Evolutionary conservation across 2,113 vertebrate species (phyloP), one percentile per base, ranked within the genome.

Genomic region (Paratilapia polleni): DNA sequence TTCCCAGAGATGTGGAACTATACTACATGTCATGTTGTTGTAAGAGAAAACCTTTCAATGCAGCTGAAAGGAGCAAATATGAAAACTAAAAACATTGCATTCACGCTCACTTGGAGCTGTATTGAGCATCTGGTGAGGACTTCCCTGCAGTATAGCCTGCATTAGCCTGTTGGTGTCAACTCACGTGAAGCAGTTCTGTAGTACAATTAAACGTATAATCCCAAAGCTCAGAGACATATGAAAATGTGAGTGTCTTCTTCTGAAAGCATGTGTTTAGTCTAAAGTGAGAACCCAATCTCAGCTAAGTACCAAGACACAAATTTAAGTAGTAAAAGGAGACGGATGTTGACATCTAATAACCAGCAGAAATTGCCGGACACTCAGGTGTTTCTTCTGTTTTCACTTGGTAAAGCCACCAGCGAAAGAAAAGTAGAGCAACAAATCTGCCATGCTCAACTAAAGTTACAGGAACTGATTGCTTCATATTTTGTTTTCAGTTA

Each of bases 21-120:
- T 20, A 34, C 43, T 49, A 1, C 57, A 4, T 54, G 38, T 84
- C 68, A 66, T 90, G 93, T 60, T 91, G 92, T 94, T 92, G 86
- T 63, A 86, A 92, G 86, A 82, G 91, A 66, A 87, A 83, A 81
- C 73, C 88, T 95, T 96, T 96, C 94, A 96, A 91, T 86, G 91
- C 43, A 10, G 77, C 84, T 82, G 57, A 92, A 86, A 96, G 88
- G 78, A 74, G 73, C 81, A 73, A 91, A 94, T 92, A 89, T 91
- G 92, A 78, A 93, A 95, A 94, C 91, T 90, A 89, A 94, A 91
- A 96, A 94, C 86, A 88, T 13, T 70, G 61, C 22, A 1, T 86
- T 85, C 66, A 1, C 14, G 78, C 88, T 90, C 94, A 88, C 87
- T 92, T 77, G 86, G 54, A 93, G 85, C 66, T 80, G 89, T 83